Evolutionary conservation across 2,113 vertebrate genomes (phyloP), one percentile per base, ranked within the genome.

Genomic region (Salvelinus sp.): DNA sequence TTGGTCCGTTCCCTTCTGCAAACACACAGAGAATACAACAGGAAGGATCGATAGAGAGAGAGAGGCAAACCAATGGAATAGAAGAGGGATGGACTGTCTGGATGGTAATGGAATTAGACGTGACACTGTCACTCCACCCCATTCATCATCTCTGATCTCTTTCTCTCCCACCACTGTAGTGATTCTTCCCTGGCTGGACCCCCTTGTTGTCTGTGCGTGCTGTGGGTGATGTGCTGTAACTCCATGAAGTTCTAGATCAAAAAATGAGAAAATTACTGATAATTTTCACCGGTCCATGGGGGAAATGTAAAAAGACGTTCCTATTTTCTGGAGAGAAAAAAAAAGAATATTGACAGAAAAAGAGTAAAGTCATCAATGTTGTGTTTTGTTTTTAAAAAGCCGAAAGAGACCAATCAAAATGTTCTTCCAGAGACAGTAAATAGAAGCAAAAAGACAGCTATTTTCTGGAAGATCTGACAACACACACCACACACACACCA

Each of bases 171-270:
- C 79, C 84, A 44, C 70, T 89, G 88, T 93, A 91, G 90, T 86
- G 87, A 91, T 86, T 83, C 83, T 83, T 79, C 66, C 7, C 50
- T 88, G 81, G 87, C 85, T 91, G 90, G 83, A 81, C 83, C 88
- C 54, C 87, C 88, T 86, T 28, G 89, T 92, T 33, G 88, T 92
- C 84, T 91, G 90, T 93, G 14, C 83, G 90, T 94, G 80, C 85
- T 87, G 92, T 94, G 91, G 88, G 93, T 94, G 91, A 89, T 87
- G 92, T 94, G 90, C 80, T 84, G 92, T 93, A 88, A 91, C 25
- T 74, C 86, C 85, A 87, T 84, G 77, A 87, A 84, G 77, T 82
- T 82, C 70, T 76, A 76, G 72, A 80, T 80, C 27, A 68, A 70
- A 57, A 73, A 74, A 74, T 28, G 38, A 57, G 73, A 68, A 85